Conservation (phyloP, 2,113 vertebrate genomes). For the Oreochromis niloticus region DNA sequence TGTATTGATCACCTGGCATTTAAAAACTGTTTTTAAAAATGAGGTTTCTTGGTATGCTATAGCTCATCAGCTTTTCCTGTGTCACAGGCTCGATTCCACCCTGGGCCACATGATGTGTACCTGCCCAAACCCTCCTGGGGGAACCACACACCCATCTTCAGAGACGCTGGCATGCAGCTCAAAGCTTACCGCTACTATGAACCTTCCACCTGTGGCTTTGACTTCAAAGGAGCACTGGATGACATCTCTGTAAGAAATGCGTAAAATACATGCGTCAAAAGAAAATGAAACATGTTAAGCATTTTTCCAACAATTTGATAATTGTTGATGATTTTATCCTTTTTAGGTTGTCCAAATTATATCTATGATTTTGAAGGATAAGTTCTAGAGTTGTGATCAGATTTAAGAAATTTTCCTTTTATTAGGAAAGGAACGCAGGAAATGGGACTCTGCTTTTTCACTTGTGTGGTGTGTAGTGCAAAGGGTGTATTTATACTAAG, state of each 20-base stretch:
- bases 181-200: conserved; percentile 93
- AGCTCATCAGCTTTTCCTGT: not conserved
- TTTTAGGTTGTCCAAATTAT: not conserved
- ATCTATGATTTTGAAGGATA: not conserved
- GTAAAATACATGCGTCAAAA: not conserved
- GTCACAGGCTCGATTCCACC: conserved; percentile 88
- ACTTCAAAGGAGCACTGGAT: conserved; percentile 88
- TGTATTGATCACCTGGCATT: not conserved
- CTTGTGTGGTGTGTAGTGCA: not conserved
- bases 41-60: not conserved
- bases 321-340: not conserved
- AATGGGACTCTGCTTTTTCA: not conserved
- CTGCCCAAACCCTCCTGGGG: conserved; percentile 96
- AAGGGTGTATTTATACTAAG: not conserved
- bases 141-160: conserved; percentile 97
- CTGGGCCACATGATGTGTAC: conserved; percentile 81
- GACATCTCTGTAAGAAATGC: conserved; percentile 88
- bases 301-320: not conserved
- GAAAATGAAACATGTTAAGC: not conserved
- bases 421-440: not conserved
- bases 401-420: not conserved
- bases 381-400: not conserved
- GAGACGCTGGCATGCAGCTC: conserved; percentile 91
- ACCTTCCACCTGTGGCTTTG: conserved; percentile 90
- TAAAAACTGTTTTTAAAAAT: not conserved